Base-by-base conservation (phyloP, 1,140 invertebrate species). In the Episyrphus balteatus region DNA sequence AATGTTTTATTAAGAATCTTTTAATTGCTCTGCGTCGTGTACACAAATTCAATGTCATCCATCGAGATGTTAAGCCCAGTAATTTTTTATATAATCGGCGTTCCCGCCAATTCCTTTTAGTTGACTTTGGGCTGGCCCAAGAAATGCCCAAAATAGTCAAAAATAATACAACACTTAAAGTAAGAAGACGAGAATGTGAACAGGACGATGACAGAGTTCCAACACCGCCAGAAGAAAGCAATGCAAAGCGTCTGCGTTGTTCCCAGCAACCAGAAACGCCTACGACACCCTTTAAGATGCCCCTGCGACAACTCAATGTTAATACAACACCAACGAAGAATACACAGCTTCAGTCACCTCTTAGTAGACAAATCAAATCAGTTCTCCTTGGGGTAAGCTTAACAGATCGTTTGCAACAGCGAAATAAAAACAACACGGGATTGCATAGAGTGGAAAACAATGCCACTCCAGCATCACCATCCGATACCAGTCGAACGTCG, bases 31-130 rank as follows among this genome's bases (percentile, higher is more conserved):
- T 95, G 39, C 68, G 73, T 39, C 77, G 85, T 57, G 86, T 94
- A 39, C 92, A 95, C 70, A 77, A 80, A 46, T 86, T 86, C 66
- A 80, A 83, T 51, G 81, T 94, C 44, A 92, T 95, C 52, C 92
- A 95, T 66, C 73, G 92, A 54, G 91, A 95, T 66, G 79, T 95
- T n/a, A 94, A 94, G 71, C 90, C 92, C 6, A 86, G 81, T 64
- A 95, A 95, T 72, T 94, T 94, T 66, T 73, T 94, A 1, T 94
- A 90, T 60, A 83, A 92, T 67, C 72, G 87, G 30, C 70, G 73
- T n/a, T 79, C 77, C 42, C 79, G 77, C 68, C 77, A 79, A 55
- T 86, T 81, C 57, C 66, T 84, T 37, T 67, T 94, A 38, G 87
- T 93, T 17, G 91, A 94, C 71, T 94, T 95, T 76, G 91, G 91